Percentiles rank a stretch among this genome's conserved stretches.
phyloP scores from a whole-genome alignment of 2,888 invertebrate genomes.

The Phanerotoma sp. region DNA sequence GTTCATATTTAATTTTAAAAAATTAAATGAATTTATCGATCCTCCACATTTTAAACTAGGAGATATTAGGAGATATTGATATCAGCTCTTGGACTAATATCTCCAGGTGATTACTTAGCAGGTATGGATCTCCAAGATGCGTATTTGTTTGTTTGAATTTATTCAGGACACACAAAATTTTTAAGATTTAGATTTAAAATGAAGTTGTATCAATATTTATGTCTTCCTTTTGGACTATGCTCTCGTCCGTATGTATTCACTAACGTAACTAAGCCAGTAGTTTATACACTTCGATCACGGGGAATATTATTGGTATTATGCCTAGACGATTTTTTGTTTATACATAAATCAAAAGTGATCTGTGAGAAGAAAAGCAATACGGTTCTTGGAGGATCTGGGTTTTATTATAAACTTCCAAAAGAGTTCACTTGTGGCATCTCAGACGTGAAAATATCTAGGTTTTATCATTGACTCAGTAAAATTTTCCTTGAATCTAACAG shows the following conservation, averaged over 20 bases:
- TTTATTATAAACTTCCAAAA: neutral
- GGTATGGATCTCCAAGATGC: conserved; percentile 8
- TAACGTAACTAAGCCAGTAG: conserved; percentile 5
- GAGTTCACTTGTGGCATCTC: neutral
- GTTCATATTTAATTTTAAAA: conserved; percentile 10
- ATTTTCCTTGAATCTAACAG: neutral
- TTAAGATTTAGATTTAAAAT: neutral
- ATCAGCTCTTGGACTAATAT: neutral
- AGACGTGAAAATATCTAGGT: neutral
- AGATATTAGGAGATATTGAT: too few relatives aligned
- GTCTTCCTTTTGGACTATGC: conserved; percentile 3
- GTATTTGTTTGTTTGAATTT: neutral
- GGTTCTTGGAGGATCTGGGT: neutral
- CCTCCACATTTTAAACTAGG: conserved; percentile 10
- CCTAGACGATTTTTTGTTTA: neutral
- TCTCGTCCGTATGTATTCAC: neutral
- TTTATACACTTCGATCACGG: neutral
- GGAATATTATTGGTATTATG: neutral
- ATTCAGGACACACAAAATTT: neutral
- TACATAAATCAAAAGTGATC: neutral
- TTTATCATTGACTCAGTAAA: neutral
- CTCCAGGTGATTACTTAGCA: neutral
- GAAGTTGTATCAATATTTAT: neutral
- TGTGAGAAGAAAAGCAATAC: neutral
- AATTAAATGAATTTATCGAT: conserved; percentile 3